Percentiles rank a stretch among this genome's conserved stretches.
These are phyloP conservation scores for Synanthedon formicaeformis DNA, from an alignment of 2,888 invertebrate genomes.

Conservation along the genomic window DNA sequence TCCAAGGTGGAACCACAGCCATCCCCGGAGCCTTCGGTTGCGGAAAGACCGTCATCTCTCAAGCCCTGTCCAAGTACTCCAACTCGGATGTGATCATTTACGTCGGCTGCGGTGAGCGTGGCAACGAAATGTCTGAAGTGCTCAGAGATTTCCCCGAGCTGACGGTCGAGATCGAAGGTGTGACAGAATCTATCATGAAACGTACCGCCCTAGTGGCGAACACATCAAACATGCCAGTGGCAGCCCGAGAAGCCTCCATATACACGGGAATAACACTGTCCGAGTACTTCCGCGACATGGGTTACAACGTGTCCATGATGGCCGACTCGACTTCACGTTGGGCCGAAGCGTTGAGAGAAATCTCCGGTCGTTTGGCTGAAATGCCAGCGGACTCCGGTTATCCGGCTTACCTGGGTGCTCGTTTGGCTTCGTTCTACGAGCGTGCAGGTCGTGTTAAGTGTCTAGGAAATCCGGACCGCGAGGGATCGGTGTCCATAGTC, in stretches of 20 bases:
- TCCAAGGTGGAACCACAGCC: conserved; percentile 98
- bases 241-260: conserved; percentile 99
- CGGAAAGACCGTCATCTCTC: conserved; percentile 99
- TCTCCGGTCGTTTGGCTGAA: conserved; percentile 98
- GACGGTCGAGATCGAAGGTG: conserved; percentile 96
- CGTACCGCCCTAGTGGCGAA: conserved; percentile 99
- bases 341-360: conserved; percentile 99
- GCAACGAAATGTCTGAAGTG: conserved; percentile 99
- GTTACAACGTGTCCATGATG: conserved; percentile 99
- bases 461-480: conserved; percentile 96
- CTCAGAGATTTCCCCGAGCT: conserved; percentile 98
- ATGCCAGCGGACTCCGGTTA: conserved; percentile 99
- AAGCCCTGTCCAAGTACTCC: conserved; percentile 98
- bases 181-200: conserved; percentile 99
- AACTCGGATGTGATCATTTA: conserved; percentile 99
- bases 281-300: conserved; percentile 99
- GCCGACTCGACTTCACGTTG: conserved; percentile 99
- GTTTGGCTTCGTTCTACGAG: conserved; percentile 99
- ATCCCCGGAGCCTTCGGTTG: conserved; percentile 99
- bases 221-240: conserved; percentile 99
- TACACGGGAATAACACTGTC: conserved; percentile 93
- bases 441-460: conserved; percentile 98
- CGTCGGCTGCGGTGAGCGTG: conserved; percentile 99
- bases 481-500: conserved; percentile 99
- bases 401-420: conserved; percentile 98